Conservation (phyloP, 2,113 vertebrate species). For the Bujurquina vittata region DNA sequence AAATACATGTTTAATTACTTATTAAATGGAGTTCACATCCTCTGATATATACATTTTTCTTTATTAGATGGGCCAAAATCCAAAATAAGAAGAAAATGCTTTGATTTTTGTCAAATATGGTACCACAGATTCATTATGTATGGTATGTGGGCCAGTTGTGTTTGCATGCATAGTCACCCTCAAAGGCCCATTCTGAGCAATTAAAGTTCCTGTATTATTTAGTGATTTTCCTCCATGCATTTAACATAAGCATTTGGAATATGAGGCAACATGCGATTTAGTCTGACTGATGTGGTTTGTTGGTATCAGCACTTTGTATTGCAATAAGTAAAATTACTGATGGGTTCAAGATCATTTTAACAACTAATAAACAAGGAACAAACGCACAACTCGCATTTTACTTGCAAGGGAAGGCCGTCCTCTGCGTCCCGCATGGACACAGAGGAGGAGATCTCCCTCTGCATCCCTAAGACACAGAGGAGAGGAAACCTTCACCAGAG, state of each 20-base stretch:
- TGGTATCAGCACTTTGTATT: too few relatives aligned
- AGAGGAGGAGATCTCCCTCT: too few relatives aligned
- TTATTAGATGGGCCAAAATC: not conserved
- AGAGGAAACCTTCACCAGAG: too few relatives aligned
- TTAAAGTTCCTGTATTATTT: not conserved
- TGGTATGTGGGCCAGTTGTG: not conserved
- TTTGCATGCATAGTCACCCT: not conserved
- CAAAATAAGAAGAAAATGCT: not conserved
- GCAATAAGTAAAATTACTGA: too few relatives aligned
- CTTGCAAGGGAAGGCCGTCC: too few relatives aligned
- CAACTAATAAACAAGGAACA: too few relatives aligned
- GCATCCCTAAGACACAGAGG: too few relatives aligned
- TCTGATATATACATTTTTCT: not conserved
- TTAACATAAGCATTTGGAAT: not conserved
- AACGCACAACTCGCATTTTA: too few relatives aligned
- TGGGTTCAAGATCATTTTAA: too few relatives aligned
- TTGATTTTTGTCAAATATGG: not conserved
- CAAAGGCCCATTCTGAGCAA: not conserved
- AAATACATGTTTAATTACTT: not conserved
- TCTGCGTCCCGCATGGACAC: too few relatives aligned
- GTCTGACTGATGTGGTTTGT: not conserved
- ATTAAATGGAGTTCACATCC: not conserved
- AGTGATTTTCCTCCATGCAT: not conserved
- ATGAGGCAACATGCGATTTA: not conserved
- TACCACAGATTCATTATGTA: not conserved